Conservation (phyloP, 2,797 vertebrate species). For the Astyanax mexicanus region DNA sequence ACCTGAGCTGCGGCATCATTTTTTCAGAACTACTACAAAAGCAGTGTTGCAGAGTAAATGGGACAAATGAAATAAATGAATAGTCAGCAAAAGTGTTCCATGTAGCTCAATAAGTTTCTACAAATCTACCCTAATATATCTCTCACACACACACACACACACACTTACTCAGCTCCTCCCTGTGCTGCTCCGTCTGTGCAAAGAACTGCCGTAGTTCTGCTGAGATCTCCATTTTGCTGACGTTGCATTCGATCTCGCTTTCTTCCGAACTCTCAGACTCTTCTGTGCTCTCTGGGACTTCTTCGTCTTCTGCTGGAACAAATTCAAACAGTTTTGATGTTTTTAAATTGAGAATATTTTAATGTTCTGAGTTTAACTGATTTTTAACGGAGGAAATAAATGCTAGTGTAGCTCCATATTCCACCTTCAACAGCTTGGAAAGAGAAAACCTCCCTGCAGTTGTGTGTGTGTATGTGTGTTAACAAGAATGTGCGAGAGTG, state of each 20-base stretch:
- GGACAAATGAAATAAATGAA: neutral
- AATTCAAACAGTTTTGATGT: neutral
- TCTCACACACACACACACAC: neutral
- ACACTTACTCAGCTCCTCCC: slow-evolving; percentile 90
- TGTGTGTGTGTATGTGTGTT: too few relatives aligned
- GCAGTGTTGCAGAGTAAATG: neutral
- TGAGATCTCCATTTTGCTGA: slow-evolving; percentile 96
- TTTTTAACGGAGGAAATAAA: too few relatives aligned
- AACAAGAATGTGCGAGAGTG: too few relatives aligned
- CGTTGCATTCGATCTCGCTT: slow-evolving; percentile 86
- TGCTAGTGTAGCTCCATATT: too few relatives aligned
- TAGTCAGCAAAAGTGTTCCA: neutral
- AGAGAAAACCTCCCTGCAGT: too few relatives aligned
- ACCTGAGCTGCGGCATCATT: neutral
- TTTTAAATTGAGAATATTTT: too few relatives aligned
- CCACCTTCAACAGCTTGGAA: too few relatives aligned
- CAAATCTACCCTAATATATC: neutral
- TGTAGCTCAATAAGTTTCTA: neutral
- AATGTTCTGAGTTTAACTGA: too few relatives aligned
- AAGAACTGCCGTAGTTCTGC: slow-evolving; percentile 95
- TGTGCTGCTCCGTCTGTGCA: slow-evolving; percentile 89
- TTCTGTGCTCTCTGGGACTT: slow-evolving; percentile 31
- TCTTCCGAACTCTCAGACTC: slow-evolving; percentile 75
- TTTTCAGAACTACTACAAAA: neutral
- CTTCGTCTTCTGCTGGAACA: neutral